Evolutionary conservation across 2,797 vertebrate genomes (phyloP), one percentile per base, ranked within the genome.

Genomic region (Lateolabrax maculatus): DNA sequence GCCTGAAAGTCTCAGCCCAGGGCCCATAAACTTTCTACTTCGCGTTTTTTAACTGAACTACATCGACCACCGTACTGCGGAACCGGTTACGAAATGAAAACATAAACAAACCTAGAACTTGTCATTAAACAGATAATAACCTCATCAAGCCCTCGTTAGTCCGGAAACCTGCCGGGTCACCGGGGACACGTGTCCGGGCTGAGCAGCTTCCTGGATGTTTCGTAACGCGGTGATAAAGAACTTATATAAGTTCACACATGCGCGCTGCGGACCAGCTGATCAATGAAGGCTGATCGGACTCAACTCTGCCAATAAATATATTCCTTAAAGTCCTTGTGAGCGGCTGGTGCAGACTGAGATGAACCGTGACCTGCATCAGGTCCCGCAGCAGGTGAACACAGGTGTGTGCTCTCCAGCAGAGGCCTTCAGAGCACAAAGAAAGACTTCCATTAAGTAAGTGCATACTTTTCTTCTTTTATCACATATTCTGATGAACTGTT

Each of bases 161-260:
- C 9, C 5, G 27, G 8, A 56, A 6, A 39, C 27, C 3, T 4
- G n/a, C n/a, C n/a, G n/a, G n/a, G n/a, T n/a, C n/a, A n/a, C n/a
- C n/a, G n/a, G n/a, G n/a, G n/a, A n/a, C n/a, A n/a, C n/a, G n/a
- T n/a, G n/a, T n/a, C n/a, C n/a, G n/a, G n/a, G n/a, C n/a, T n/a
- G n/a, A 31, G 52, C n/a, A 51, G 79, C 84, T 90, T 87, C 84
- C 89, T 25, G 81, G 43, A 19, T 23, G 87, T 93, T 93, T 90
- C 84, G 63, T 93, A 93, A 92, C 46, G 3, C 2, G 19, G 56
- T 12, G 29, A 60, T 51, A 39, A 62, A 31, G 21, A 62, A 78
- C 4, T 93, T 89, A 77, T 70, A 79, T 21, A 91, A 89, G 49
- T 29, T 34, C n/a, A n/a, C n/a, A n/a, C n/a, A n/a, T n/a, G n/a